phyloP scores from a whole-genome alignment of 2,797 vertebrate species.

The Pangasius macronema region DNA sequence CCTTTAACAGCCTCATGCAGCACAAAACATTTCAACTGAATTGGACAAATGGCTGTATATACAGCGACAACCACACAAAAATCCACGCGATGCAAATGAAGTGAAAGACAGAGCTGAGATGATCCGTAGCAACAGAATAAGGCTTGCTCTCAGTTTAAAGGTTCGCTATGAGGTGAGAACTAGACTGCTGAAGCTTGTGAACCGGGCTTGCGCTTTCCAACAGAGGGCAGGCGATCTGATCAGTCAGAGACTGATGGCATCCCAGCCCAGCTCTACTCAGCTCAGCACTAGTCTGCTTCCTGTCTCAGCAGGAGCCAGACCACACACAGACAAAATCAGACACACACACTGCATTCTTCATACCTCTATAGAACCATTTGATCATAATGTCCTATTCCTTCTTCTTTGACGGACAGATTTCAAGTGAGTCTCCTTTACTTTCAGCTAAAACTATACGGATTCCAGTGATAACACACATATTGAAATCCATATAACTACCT shows the following conservation, averaged over 20 bases:
- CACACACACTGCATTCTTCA: slow-evolving; percentile 11
- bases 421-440: not conserved
- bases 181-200: not conserved
- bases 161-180: not conserved
- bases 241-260: slow-evolving; percentile 42
- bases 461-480: not conserved
- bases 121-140: not conserved
- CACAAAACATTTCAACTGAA: slow-evolving; percentile 8
- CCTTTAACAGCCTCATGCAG: slow-evolving; percentile 24
- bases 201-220: slow-evolving; percentile 35
- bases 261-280: not conserved
- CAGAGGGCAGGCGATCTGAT: slow-evolving; percentile 53
- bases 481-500: not conserved
- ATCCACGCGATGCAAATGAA: not conserved
- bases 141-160: not conserved
- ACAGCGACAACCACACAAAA: not conserved
- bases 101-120: not conserved
- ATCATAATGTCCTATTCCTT: not conserved
- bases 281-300: slow-evolving; percentile 17
- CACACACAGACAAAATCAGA: slow-evolving; percentile 27
- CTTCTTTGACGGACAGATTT: not conserved
- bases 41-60: slow-evolving; percentile 3
- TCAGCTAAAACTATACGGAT: not conserved
- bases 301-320: slow-evolving; percentile 24
- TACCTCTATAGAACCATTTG: slow-evolving; percentile 8